Conservation (phyloP, 1,140 invertebrate species). For the Cardiocondyla obscurior region DNA sequence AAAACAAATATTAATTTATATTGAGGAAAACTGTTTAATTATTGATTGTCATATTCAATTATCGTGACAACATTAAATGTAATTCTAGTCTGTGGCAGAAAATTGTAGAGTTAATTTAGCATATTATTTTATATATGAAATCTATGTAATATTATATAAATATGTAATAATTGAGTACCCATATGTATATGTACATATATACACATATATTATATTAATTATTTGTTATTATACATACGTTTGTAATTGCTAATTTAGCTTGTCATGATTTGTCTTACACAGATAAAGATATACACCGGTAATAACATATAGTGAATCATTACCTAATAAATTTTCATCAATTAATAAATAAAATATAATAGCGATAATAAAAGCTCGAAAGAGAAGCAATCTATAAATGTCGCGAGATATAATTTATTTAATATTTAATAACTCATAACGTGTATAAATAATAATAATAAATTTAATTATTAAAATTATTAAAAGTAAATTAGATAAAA, state of each 20-base stretch:
- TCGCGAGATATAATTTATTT: not conserved
- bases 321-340: conserved; percentile 19
- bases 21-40: not conserved
- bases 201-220: not conserved
- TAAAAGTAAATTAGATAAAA: not conserved
- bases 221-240: conserved; percentile 23
- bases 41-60: conserved; percentile 21
- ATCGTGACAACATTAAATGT: conserved; percentile 13
- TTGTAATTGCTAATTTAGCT: conserved; percentile 32
- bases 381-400: not conserved
- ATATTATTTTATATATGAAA: not conserved
- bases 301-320: conserved; percentile 10
- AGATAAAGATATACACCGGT: not conserved
- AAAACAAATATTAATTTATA: not conserved
- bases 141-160: too few relatives aligned
- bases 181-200: not conserved
- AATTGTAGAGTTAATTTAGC: conserved; percentile 25
- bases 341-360: conserved; percentile 17
- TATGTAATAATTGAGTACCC: too few relatives aligned
- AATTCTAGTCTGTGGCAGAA: not conserved
- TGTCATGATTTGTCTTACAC: conserved; percentile 3
- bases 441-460: not conserved
- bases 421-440: too few relatives aligned
- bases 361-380: not conserved
- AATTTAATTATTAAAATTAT: conserved; percentile 2